phyloP scores from a whole-genome alignment of 2,113 vertebrate species.

The Rhizomys pruinosus region DNA sequence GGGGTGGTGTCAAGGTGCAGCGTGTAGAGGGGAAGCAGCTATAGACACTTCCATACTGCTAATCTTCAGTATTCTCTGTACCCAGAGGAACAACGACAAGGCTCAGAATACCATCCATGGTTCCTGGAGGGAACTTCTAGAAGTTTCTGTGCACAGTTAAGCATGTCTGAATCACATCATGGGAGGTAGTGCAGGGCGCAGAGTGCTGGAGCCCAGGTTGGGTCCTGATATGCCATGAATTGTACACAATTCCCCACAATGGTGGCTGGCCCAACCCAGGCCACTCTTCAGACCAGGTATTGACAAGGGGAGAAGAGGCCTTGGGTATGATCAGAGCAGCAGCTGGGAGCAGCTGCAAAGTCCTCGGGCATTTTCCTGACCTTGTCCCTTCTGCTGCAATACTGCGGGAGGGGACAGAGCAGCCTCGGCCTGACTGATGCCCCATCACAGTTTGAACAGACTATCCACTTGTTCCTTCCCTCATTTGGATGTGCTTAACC shows the following conservation, averaged over 20 bases:
- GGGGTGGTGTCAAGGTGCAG: fast-evolving
- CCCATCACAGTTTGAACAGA: neutral
- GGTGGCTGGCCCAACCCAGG: neutral
- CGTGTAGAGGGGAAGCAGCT: too few relatives aligned
- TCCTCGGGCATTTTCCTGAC: neutral
- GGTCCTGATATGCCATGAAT: too few relatives aligned
- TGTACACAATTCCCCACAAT: too few relatives aligned
- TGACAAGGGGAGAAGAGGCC: neutral
- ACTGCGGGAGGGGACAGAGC: neutral
- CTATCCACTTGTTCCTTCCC: neutral
- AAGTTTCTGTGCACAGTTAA: neutral
- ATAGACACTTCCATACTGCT: neutral
- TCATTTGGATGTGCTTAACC: neutral
- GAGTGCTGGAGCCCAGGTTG: neutral
- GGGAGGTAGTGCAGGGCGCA: too few relatives aligned
- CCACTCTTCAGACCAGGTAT: neutral
- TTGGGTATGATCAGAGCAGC: neutral
- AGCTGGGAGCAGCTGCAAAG: neutral
- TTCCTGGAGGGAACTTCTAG: neutral
- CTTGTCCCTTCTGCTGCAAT: neutral
- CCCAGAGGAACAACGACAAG: neutral
- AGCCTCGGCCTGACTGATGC: neutral
- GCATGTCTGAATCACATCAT: neutral
- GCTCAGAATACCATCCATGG: neutral
- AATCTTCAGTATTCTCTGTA: too few relatives aligned